These are phyloP conservation scores for Hyposmocoma kahamanoa DNA, from an alignment of 1,140 invertebrate species.

Conservation along the genomic window DNA sequence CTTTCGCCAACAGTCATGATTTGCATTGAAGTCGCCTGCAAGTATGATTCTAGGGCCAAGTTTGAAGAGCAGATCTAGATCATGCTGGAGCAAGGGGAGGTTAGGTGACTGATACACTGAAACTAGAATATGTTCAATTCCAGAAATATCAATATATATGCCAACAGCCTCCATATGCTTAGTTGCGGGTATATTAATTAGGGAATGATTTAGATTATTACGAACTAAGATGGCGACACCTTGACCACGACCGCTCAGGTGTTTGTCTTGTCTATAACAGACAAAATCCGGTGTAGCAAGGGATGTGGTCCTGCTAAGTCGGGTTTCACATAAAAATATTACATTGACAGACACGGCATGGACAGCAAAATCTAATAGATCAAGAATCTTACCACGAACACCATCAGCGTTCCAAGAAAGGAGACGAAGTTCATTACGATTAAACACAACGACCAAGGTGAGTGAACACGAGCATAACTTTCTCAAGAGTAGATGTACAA, in stretches of 20 bases:
- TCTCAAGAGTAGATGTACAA: background rate
- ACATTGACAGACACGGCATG: background rate
- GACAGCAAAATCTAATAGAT: background rate
- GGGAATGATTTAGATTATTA: background rate
- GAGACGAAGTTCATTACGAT: background rate
- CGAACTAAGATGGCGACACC: slow-evolving; percentile 1
- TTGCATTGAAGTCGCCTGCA: too few species aligned
- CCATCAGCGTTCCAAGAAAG: slow-evolving; percentile 6
- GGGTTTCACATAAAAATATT: background rate
- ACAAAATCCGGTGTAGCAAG: background rate
- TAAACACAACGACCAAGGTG: background rate
- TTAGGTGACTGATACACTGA: slow-evolving; percentile 5
- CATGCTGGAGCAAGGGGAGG: too few species aligned
- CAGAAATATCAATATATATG: background rate
- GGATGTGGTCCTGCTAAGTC: background rate
- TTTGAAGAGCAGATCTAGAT: too few species aligned
- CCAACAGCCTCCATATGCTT: slow-evolving; percentile 1
- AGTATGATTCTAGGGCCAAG: too few species aligned
- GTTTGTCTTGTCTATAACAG: slow-evolving; percentile 3
- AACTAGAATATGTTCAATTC: background rate
- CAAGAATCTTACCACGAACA: background rate
- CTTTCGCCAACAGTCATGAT: too few species aligned
- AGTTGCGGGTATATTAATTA: background rate
- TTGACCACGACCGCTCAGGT: background rate
- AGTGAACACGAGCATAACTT: background rate